Evolutionary conservation across 2,888 invertebrate species (phyloP).

Genomic region (Chalcis sispes): DNA sequence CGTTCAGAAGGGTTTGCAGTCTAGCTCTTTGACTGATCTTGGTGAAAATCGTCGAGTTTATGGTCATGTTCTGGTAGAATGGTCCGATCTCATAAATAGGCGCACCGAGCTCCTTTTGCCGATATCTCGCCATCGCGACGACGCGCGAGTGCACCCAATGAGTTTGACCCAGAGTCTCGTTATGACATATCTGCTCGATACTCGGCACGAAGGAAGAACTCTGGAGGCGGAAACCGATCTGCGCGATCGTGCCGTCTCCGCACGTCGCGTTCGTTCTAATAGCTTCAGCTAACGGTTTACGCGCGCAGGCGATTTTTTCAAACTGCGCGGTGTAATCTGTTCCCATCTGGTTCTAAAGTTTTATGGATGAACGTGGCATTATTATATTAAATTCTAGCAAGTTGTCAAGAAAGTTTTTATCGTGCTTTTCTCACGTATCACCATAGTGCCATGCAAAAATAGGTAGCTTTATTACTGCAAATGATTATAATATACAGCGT

Average conservation of each 20-base stretch:
- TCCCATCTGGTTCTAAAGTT: not conserved
- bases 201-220: slow-evolving; percentile 1
- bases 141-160: slow-evolving; percentile 78
- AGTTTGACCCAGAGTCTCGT: slow-evolving; percentile 77
- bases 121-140: slow-evolving; percentile 76
- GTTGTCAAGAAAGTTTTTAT: too few relatives aligned
- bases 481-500: too few relatives aligned
- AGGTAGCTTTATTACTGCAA: too few relatives aligned
- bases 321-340: slow-evolving; percentile 28
- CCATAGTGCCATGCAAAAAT: too few relatives aligned
- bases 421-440: too few relatives aligned
- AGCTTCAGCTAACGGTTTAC: not conserved
- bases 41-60: slow-evolving; percentile 68
- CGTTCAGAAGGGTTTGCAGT: slow-evolving; percentile 63
- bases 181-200: slow-evolving; percentile 76
- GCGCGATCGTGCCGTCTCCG: slow-evolving; percentile 39
- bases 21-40: slow-evolving; percentile 59
- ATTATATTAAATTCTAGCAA: too few relatives aligned
- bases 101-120: slow-evolving; percentile 77
- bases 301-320: slow-evolving; percentile 12
- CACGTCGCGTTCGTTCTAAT: slow-evolving; percentile 1
- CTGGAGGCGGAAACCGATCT: slow-evolving; percentile 34
- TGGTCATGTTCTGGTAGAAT: slow-evolving; percentile 76
- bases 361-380: too few relatives aligned
- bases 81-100: slow-evolving; percentile 76